These are phyloP conservation scores for Diadema setosum DNA, from an alignment of 35 echinoderm and acorn worm genomes.

Conservation along the genomic window DNA sequence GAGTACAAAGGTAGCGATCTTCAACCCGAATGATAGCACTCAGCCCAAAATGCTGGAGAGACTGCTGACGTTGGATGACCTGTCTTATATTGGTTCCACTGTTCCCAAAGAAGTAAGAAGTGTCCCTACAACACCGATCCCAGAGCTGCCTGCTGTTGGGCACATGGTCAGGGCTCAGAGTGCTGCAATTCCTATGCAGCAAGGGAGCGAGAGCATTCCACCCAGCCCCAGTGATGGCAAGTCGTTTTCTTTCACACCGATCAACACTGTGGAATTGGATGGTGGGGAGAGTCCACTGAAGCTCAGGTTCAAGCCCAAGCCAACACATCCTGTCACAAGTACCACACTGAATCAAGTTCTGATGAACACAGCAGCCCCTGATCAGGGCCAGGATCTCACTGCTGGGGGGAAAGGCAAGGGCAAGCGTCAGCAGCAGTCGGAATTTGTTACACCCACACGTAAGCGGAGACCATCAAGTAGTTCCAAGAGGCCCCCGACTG, in stretches of 20 bases:
- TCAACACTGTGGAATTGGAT: not conserved
- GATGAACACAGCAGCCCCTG: not conserved
- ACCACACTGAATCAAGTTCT: not conserved
- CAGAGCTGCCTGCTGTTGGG: not conserved
- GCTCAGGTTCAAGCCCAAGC: constrained; percentile 43
- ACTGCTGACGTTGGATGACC: not conserved
- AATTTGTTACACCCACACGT: constrained; percentile 31
- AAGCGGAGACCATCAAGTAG: constrained; percentile 29
- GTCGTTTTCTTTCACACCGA: constrained; percentile 36
- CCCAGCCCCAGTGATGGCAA: constrained; percentile 14
- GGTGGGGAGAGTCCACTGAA: constrained; percentile 39
- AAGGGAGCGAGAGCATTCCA: constrained; percentile 33
- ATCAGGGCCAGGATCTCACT: not conserved
- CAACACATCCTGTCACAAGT: constrained; percentile 10
- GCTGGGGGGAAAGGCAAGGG: not conserved
- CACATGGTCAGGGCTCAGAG: not conserved
- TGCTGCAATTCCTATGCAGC: constrained; percentile 30
- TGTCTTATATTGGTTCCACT: not conserved
- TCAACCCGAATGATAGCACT: not conserved
- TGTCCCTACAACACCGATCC: not conserved
- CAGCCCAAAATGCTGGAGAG: not conserved
- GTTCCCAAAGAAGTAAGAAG: not conserved
- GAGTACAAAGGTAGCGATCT: not conserved
- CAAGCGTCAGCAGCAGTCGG: not conserved
- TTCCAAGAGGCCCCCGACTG: constrained; percentile 20